These are phyloP conservation scores for Aldabrachelys gigantea DNA, from an alignment of 2,113 vertebrate species.

Conservation along the genomic window DNA sequence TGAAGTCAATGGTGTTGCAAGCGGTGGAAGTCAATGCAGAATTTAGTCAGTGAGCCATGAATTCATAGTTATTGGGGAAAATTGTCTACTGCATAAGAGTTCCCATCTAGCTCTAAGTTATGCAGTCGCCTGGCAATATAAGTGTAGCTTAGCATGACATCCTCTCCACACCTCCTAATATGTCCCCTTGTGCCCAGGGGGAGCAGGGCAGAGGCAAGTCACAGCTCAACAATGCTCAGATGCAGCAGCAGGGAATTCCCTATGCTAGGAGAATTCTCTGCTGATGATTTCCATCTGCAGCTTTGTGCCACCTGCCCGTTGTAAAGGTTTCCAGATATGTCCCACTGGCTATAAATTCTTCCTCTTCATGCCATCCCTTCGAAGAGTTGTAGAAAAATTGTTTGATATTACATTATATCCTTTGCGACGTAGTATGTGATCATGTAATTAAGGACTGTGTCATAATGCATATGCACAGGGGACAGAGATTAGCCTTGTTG, in stretches of 20 bases:
- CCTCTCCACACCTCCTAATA: not conserved
- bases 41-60: not conserved
- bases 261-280: not conserved
- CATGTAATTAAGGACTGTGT: not conserved
- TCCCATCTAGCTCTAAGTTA: not conserved
- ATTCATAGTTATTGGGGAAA: not conserved
- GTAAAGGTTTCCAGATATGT: not conserved
- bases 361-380: not conserved
- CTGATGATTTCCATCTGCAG: not conserved
- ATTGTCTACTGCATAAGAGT: not conserved
- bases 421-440: not conserved
- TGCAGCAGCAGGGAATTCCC: not conserved
- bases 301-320: not conserved
- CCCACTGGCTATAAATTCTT: not conserved
- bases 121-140: not conserved
- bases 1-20: not conserved
- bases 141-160: not conserved
- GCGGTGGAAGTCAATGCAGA: not conserved
- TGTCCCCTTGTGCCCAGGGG: not conserved
- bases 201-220: not conserved
- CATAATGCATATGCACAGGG: not conserved
- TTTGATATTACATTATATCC: not conserved
- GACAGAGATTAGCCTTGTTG: rapidly evolving
- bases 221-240: not conserved
- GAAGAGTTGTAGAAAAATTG: not conserved